Percentiles rank a stretch among this genome's conserved stretches.
Conservation (phyloP, 2,113 vertebrate species). For the human (Homo sapiens) region DNA sequence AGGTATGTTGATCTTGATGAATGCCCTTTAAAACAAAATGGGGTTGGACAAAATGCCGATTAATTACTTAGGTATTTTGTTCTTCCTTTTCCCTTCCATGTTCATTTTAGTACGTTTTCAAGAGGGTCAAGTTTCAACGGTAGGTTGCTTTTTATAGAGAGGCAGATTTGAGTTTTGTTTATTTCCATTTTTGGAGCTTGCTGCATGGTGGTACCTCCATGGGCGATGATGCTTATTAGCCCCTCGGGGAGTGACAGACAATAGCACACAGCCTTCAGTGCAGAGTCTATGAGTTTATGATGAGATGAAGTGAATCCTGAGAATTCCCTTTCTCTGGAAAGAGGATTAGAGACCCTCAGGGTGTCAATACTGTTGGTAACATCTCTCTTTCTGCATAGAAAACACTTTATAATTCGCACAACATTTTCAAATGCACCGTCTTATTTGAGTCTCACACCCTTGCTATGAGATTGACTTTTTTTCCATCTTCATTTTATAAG, state of each 20-base stretch:
- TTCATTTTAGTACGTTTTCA: slow-evolving; percentile 41
- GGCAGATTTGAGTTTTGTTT: not conserved
- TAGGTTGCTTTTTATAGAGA: not conserved
- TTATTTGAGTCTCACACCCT: not conserved
- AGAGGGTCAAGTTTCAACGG: not conserved
- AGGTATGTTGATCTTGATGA: not conserved
- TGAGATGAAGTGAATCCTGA: not conserved
- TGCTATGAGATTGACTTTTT: not conserved
- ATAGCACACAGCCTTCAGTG: not conserved
- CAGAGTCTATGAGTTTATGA: fast-evolving
- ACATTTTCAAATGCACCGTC: not conserved
- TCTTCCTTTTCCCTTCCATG: not conserved
- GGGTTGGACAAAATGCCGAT: slow-evolving; percentile 12
- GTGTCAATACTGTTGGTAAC: not conserved
- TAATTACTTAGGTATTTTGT: slow-evolving; percentile 1
- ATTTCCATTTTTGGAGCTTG: not conserved
- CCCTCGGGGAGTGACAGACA: not conserved
- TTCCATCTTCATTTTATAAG: not conserved
- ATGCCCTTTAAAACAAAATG: slow-evolving; percentile 52
- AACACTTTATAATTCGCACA: not conserved
- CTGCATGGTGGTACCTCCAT: not conserved
- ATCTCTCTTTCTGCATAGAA: not conserved
- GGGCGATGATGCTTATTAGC: not conserved
- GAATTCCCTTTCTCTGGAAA: not conserved
- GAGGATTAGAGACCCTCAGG: not conserved